Evolutionary conservation across 37 sponge, comb jelly and placozoan genomes (phyloP).

Genomic region (Sycon ciliatum): DNA sequence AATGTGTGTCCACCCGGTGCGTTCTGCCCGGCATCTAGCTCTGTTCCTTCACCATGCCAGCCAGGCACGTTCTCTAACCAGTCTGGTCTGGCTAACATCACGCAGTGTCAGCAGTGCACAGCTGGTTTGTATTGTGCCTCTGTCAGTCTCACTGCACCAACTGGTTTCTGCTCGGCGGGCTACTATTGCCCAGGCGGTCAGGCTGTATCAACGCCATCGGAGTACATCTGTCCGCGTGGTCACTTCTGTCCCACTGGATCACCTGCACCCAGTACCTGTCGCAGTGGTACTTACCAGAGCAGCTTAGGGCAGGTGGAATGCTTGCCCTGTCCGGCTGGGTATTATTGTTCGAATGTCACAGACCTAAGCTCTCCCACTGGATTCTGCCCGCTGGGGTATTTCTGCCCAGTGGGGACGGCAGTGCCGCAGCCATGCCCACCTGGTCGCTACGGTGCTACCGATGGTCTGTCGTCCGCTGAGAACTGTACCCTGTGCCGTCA

Average conservation of each 20-base stretch:
- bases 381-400: slow-evolving; percentile 26
- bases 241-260: slow-evolving; percentile 30
- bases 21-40: neutral
- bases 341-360: neutral
- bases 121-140: slow-evolving; percentile 28
- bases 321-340: slow-evolving; percentile 25
- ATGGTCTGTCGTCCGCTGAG: neutral
- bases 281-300: slow-evolving; percentile 13
- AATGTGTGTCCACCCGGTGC: neutral
- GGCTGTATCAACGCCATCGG: slow-evolving; percentile 5
- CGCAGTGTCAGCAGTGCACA: slow-evolving; percentile 20
- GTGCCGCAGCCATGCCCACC: slow-evolving; percentile 10
- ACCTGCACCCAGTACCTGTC: slow-evolving; percentile 9
- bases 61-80: slow-evolving; percentile 29
- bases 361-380: slow-evolving; percentile 10
- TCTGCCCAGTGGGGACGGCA: slow-evolving; percentile 30
- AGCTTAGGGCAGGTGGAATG: slow-evolving; percentile 9
- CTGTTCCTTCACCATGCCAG: neutral
- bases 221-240: slow-evolving; percentile 16
- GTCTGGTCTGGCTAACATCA: neutral
- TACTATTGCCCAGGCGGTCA: slow-evolving; percentile 34
- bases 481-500: neutral
- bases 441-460: slow-evolving; percentile 15
- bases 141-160: neutral
- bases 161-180: slow-evolving; percentile 22